A percentile compares a stretch with the other conserved stretches of the same genome.
Evolutionary conservation across 2,113 vertebrate genomes (phyloP).

Genomic region (Octodon degus): DNA sequence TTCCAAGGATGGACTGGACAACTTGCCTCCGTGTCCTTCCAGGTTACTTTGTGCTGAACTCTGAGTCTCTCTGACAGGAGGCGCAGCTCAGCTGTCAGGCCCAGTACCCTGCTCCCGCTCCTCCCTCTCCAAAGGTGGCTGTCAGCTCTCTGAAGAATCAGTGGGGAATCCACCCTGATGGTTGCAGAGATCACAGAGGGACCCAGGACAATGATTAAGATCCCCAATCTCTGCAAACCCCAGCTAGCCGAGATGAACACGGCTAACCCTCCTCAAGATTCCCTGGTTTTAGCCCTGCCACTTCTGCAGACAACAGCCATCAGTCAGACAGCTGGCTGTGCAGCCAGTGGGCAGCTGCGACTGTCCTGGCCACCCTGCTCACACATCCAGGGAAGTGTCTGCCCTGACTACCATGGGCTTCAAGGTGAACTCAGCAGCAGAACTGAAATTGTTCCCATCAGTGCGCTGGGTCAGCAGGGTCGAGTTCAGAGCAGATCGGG

Average conservation of each 20-base stretch:
- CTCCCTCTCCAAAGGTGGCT: neutral
- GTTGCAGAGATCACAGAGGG: neutral
- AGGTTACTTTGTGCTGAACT: neutral
- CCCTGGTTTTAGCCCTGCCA: neutral
- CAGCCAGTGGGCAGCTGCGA: neutral
- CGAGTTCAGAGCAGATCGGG: neutral
- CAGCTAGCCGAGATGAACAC: neutral
- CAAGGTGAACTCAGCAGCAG: neutral
- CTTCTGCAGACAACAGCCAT: neutral
- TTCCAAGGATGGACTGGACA: neutral
- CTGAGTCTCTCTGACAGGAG: neutral
- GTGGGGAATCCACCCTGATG: neutral
- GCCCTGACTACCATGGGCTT: neutral
- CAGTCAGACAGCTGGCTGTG: neutral
- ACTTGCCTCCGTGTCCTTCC: neutral
- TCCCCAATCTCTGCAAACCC: neutral
- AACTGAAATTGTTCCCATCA: neutral
- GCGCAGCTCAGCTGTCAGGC: neutral
- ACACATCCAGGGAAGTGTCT: neutral
- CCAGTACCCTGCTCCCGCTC: neutral
- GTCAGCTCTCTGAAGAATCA: neutral
- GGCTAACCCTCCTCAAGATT: neutral
- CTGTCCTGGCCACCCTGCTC: neutral
- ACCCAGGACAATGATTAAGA: neutral
- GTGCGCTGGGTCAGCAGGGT: neutral